Conservation (phyloP, 2,888 invertebrate species). For the Spodoptera littoralis region DNA sequence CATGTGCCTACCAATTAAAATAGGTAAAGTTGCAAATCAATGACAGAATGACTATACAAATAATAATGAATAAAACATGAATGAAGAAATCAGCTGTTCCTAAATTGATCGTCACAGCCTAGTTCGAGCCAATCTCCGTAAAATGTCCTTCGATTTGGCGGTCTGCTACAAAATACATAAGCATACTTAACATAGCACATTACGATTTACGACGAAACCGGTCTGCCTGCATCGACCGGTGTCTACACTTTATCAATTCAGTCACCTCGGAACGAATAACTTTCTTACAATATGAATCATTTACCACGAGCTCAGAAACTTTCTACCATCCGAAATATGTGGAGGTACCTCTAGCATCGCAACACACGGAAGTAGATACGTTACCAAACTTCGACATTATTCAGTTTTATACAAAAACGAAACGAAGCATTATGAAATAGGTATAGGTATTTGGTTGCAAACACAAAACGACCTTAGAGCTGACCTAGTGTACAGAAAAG, state of each 20-base stretch:
- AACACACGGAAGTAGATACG: slow-evolving; percentile 16
- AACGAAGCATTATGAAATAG: slow-evolving; percentile 26
- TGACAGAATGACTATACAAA: slow-evolving; percentile 56
- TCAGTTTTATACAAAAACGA: slow-evolving; percentile 15
- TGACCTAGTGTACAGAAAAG: slow-evolving; percentile 47
- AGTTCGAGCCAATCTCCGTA: slow-evolving; percentile 58
- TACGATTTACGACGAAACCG: slow-evolving; percentile 84
- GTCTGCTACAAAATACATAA: slow-evolving; percentile 60
- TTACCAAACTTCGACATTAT: neutral
- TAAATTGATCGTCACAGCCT: slow-evolving; percentile 43
- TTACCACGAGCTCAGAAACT: slow-evolving; percentile 60
- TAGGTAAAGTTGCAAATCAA: slow-evolving; percentile 32
- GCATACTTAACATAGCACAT: slow-evolving; percentile 58
- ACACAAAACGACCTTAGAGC: slow-evolving; percentile 37
- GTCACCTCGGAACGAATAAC: slow-evolving; percentile 77
- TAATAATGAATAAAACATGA: slow-evolving; percentile 58
- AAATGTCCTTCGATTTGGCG: slow-evolving; percentile 75
- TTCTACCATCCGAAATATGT: slow-evolving; percentile 53
- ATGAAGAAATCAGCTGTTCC: slow-evolving; percentile 67
- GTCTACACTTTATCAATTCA: slow-evolving; percentile 75
- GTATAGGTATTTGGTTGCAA: slow-evolving; percentile 18
- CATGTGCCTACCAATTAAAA: slow-evolving; percentile 34
- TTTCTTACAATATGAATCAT: slow-evolving; percentile 82
- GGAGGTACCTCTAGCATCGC: slow-evolving; percentile 17
- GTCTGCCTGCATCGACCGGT: slow-evolving; percentile 75